These are phyloP conservation scores for Crocodylus rhombifer DNA, from an alignment of 2,797 vertebrate species.

Conservation along the genomic window DNA sequence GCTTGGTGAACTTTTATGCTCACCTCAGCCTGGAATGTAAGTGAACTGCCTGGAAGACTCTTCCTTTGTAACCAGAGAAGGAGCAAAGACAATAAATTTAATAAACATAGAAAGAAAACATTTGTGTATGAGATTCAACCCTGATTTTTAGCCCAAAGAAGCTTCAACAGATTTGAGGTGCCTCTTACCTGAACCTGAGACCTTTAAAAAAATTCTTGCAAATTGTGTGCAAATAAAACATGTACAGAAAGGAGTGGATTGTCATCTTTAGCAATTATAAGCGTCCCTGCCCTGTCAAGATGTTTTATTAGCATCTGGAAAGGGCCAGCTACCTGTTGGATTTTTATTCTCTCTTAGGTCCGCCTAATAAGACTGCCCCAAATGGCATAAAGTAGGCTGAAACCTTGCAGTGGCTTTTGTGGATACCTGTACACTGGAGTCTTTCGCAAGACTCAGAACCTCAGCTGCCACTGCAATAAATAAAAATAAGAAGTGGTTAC, in stretches of 20 bases:
- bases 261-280: not conserved
- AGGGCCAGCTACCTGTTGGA: not conserved
- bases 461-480: not conserved
- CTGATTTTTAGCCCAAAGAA: not conserved
- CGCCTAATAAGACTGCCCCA: not conserved
- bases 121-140: not conserved
- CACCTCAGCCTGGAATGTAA: too few species aligned
- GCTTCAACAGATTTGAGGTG: not conserved
- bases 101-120: not conserved
- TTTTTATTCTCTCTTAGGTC: not conserved
- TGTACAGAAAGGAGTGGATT: not conserved
- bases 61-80: too few species aligned
- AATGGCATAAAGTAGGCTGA: not conserved
- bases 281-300: not conserved
- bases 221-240: not conserved
- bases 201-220: not conserved
- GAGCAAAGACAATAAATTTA: not conserved
- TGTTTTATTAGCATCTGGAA: not conserved
- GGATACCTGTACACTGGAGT: not conserved
- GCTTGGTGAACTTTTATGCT: too few species aligned
- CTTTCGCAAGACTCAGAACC: not conserved
- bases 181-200: not conserved
- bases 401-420: not conserved
- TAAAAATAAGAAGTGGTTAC: too few species aligned
- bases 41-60: too few species aligned